Evolutionary conservation across 2,797 vertebrate species (phyloP).

Genomic region (Decapterus maruadsi): DNA sequence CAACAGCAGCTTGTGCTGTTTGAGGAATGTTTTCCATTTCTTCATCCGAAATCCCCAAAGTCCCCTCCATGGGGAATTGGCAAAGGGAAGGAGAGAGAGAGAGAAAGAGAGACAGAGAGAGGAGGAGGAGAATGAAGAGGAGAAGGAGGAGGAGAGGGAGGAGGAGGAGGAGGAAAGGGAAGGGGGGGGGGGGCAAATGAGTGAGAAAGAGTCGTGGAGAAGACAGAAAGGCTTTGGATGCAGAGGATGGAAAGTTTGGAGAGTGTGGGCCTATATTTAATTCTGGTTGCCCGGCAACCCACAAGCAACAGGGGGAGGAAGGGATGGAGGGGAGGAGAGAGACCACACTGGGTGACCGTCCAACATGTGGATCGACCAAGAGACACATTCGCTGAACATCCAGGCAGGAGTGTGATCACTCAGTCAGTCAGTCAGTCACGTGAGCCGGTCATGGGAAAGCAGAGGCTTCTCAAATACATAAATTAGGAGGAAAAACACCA

Average conservation of each 20-base stretch:
- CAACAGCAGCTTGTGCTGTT: conserved; percentile 82
- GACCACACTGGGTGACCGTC: conserved; percentile 73
- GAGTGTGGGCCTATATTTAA: conserved; percentile 88
- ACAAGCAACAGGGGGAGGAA: conserved; percentile 78
- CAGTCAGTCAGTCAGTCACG: conserved; percentile 30
- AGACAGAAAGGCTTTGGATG: conserved; percentile 79
- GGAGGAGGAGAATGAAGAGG: conserved; percentile 28
- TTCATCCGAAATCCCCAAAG: conserved; percentile 82
- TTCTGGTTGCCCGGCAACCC: conserved; percentile 82
- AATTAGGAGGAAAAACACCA: conserved; percentile 35
- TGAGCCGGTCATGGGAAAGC: conserved; percentile 20
- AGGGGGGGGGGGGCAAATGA: conserved; percentile 40
- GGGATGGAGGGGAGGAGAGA: conserved; percentile 70
- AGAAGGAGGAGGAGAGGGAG: conserved; percentile 28
- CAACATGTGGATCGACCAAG: conserved; percentile 55
- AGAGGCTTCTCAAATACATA: conserved; percentile 23
- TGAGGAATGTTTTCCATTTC: conserved; percentile 88
- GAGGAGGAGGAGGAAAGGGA: conserved; percentile 36
- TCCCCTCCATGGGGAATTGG: conserved; percentile 79
- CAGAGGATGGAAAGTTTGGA: conserved; percentile 86
- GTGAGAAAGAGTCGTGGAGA: conserved; percentile 58
- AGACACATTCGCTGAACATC: conserved; percentile 20
- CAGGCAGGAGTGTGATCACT: conserved; percentile 4
- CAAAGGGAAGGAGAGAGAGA: conserved; percentile 52
- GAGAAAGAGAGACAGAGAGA: conserved; percentile 29